Conservation (phyloP, 2,888 invertebrate genomes). For the Meloe dianella region DNA sequence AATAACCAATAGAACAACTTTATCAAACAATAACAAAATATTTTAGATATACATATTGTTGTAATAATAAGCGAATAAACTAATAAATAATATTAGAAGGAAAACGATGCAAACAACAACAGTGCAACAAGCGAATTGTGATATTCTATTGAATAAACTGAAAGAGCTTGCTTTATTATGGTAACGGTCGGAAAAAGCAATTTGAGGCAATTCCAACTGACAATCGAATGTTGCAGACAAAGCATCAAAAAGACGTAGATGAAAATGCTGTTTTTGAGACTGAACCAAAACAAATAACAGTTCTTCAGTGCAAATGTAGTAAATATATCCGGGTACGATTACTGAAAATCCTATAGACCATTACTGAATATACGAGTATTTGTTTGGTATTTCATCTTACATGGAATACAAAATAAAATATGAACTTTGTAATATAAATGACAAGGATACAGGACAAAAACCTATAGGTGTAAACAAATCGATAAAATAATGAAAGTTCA, state of each 20-base stretch:
- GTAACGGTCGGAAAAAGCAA: slow-evolving; percentile 55
- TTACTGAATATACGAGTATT: background rate
- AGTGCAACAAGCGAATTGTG: slow-evolving; percentile 49
- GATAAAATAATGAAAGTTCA: background rate
- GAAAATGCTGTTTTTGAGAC: slow-evolving; percentile 38
- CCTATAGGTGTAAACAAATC: background rate
- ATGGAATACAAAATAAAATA: background rate
- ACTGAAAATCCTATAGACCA: slow-evolving; percentile 1
- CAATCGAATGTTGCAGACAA: slow-evolving; percentile 53
- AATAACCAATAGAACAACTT: background rate
- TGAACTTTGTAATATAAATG: background rate
- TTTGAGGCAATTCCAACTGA: slow-evolving; percentile 58
- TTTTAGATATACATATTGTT: background rate
- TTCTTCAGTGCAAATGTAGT: slow-evolving; percentile 32
- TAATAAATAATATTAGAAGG: background rate
- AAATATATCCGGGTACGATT: slow-evolving; percentile 23
- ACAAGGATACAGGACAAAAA: background rate
- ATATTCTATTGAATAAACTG: slow-evolving; percentile 61
- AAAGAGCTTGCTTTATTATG: slow-evolving; percentile 54
- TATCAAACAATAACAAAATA: background rate
- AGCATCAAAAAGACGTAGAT: slow-evolving; percentile 52
- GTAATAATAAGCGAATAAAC: background rate
- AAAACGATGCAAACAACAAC: background rate
- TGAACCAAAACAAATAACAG: slow-evolving; percentile 49
- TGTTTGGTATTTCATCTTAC: background rate